These are phyloP conservation scores for Drosophila micromelanica DNA, from an alignment of 1,140 invertebrate genomes.

Conservation along the genomic window DNA sequence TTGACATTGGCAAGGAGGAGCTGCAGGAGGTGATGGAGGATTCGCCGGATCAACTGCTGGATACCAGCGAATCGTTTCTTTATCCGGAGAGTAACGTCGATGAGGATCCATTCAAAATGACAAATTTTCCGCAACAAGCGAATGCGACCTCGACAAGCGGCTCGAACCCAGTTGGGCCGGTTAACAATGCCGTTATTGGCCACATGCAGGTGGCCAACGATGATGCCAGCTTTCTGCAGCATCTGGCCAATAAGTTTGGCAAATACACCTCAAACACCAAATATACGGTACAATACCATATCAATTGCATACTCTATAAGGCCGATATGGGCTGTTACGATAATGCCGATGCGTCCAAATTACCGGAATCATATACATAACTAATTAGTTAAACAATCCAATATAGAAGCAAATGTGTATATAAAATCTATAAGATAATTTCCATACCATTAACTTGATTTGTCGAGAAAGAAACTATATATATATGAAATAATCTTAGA, in stretches of 20 bases:
- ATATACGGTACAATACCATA: constrained; percentile 54
- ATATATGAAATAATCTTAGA: neutral
- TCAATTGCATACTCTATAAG: constrained; percentile 56
- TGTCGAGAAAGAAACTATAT: too few relatives aligned
- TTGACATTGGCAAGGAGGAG: constrained; percentile 48
- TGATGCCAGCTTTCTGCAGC: constrained; percentile 44
- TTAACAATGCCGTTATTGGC: too few relatives aligned
- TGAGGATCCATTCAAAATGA: constrained; percentile 17
- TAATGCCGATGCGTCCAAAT: constrained; percentile 22
- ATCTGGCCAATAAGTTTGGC: constrained; percentile 45
- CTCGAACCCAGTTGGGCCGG: neutral
- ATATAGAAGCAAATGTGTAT: too few relatives aligned
- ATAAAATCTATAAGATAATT: too few relatives aligned
- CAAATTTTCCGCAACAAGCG: neutral
- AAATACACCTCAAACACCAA: constrained; percentile 45
- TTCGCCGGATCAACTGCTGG: neutral
- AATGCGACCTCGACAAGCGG: too few relatives aligned
- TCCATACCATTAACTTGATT: too few relatives aligned
- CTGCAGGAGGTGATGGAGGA: constrained; percentile 16
- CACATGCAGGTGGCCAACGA: constrained; percentile 14
- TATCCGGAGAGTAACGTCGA: neutral
- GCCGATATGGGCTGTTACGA: constrained; percentile 60
- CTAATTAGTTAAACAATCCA: too few relatives aligned
- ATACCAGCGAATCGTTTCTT: constrained; percentile 1
- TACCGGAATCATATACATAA: constrained; percentile 23